Percentiles rank a stretch among this genome's conserved stretches.
These are phyloP conservation scores for Psephotus haematonotus DNA, from an alignment of 2,113 vertebrate species.

Conservation along the genomic window DNA sequence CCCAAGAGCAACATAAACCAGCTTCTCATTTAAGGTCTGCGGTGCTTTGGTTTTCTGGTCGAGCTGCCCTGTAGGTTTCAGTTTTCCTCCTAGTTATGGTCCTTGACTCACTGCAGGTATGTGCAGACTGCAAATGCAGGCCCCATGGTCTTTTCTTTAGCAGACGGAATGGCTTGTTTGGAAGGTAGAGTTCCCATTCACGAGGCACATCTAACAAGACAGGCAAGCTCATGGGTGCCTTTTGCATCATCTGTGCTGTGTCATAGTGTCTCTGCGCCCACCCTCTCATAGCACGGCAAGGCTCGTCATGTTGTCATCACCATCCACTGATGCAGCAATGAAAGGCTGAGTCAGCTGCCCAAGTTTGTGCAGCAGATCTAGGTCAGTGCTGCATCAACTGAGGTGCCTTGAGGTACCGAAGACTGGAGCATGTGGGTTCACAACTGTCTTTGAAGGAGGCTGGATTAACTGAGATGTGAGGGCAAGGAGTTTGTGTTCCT, in stretches of 20 bases:
- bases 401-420: not conserved
- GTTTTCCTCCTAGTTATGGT: not conserved
- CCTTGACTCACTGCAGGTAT: not conserved
- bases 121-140: not conserved
- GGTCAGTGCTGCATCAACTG: not conserved
- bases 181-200: not conserved
- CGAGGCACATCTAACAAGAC: not conserved
- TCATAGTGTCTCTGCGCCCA: not conserved
- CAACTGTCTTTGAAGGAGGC: not conserved
- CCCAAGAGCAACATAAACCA: not conserved
- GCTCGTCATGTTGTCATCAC: not conserved
- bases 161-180: not conserved
- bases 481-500: not conserved
- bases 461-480: not conserved
- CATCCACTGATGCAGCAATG: not conserved
- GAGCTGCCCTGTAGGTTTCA: not conserved
- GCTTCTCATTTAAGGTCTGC: fast-evolving
- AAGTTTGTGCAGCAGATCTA: not conserved
- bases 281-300: not conserved
- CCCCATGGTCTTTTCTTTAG: not conserved
- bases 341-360: not conserved
- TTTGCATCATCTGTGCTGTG: not conserved
- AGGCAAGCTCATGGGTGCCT: not conserved
- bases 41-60: not conserved
- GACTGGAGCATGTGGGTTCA: not conserved